A percentile compares a stretch with the other conserved stretches of the same genome.
phyloP scores from a whole-genome alignment of 2,888 invertebrate genomes.

The Chorisops tibialis region DNA sequence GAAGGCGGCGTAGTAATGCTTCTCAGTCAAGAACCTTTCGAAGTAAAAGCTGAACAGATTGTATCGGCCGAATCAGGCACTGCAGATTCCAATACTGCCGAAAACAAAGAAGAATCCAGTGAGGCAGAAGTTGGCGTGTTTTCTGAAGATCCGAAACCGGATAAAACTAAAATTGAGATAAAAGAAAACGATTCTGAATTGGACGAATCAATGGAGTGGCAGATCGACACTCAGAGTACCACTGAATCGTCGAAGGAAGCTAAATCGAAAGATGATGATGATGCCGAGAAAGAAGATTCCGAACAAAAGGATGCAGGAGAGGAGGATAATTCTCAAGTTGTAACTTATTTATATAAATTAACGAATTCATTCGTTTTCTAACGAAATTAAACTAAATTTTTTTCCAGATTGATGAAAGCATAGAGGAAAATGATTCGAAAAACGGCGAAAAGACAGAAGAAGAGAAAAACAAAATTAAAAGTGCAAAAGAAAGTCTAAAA shows the following conservation, averaged over 20 bases:
- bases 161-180: not conserved
- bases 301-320: conserved; percentile 28
- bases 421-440: conserved; percentile 35
- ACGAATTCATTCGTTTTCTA: not conserved
- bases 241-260: not conserved
- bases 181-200: conserved; percentile 32
- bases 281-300: conserved; percentile 31
- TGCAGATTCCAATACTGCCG: too few species aligned
- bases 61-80: not conserved
- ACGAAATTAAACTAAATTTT: not conserved
- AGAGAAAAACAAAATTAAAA: not conserved
- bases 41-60: not conserved
- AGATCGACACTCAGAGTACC: conserved; percentile 3
- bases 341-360: not conserved
- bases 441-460: conserved; percentile 47
- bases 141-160: not conserved
- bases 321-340: conserved; percentile 12
- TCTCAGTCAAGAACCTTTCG: conserved; percentile 42
- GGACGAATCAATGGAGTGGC: conserved; percentile 25
- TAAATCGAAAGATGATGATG: conserved; percentile 27
- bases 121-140: not conserved
- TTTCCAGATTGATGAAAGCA: conserved; percentile 2
- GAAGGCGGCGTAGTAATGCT: conserved; percentile 51
- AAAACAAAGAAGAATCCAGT: conserved; percentile 27
- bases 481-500: conserved; percentile 17